phyloP scores from a whole-genome alignment of 2,888 invertebrate species.

The Tipula confusa region DNA sequence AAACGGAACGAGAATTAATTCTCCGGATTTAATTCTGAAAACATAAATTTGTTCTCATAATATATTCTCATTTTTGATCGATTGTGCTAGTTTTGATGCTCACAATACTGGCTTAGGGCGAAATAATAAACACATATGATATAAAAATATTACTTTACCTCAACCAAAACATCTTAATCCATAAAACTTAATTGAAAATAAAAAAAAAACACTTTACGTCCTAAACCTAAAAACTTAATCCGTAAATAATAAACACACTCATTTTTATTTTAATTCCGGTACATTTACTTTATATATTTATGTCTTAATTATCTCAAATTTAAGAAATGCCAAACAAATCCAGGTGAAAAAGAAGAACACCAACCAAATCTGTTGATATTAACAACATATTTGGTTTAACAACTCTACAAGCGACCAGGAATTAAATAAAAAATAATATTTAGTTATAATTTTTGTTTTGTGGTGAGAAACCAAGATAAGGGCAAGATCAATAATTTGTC shows the following conservation, averaged over 20 bases:
- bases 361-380: not conserved
- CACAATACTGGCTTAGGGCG: no score
- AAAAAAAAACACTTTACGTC: not conserved
- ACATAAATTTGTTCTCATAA: no score
- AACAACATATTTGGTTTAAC: not conserved
- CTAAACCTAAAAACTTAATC: not conserved
- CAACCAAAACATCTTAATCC: not conserved
- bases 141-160: no score
- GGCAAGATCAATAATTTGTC: conserved; percentile 25
- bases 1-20: no score
- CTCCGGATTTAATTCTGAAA: no score
- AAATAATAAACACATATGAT: no score
- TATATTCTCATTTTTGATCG: no score
- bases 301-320: not conserved
- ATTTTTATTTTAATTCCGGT: not conserved
- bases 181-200: not conserved
- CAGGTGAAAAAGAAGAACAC: not conserved
- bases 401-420: not conserved
- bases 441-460: not conserved
- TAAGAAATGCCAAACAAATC: not conserved
- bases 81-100: no score
- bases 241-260: not conserved
- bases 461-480: not conserved
- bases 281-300: no score
- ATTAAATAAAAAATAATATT: not conserved